Conservation (phyloP, 2,888 invertebrate species). For the Aspidiotus destructor region DNA sequence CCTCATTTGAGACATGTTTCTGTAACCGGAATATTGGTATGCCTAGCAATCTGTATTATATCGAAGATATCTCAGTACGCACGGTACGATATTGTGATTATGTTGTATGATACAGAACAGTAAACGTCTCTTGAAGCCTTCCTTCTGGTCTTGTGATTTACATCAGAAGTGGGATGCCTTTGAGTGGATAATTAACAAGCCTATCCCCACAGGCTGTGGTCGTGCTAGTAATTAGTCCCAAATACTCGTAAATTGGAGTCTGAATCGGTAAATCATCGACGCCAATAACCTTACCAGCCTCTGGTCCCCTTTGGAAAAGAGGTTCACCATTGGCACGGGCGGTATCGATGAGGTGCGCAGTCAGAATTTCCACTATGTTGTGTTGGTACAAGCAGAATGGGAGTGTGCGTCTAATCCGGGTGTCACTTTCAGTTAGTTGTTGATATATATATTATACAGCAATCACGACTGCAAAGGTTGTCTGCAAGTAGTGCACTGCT, state of each 20-base stretch:
- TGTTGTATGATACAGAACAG: too few relatives aligned
- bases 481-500: too few relatives aligned
- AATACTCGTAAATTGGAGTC: background rate
- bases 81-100: too few relatives aligned
- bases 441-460: background rate
- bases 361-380: background rate
- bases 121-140: too few relatives aligned
- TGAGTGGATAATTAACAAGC: background rate
- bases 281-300: background rate
- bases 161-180: background rate
- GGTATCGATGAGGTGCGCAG: background rate
- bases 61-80: too few relatives aligned
- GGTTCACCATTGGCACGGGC: background rate
- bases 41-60: too few relatives aligned
- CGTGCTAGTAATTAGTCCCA: background rate
- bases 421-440: background rate
- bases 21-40: too few relatives aligned
- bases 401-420: background rate
- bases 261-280: background rate
- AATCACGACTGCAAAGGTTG: background rate
- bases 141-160: too few relatives aligned
- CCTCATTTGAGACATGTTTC: too few relatives aligned
- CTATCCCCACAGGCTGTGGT: background rate
- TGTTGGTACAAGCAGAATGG: background rate
- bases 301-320: background rate